Evolutionary conservation across 2,888 invertebrate genomes (phyloP).

Genomic region (Agapostemon virescens): DNA sequence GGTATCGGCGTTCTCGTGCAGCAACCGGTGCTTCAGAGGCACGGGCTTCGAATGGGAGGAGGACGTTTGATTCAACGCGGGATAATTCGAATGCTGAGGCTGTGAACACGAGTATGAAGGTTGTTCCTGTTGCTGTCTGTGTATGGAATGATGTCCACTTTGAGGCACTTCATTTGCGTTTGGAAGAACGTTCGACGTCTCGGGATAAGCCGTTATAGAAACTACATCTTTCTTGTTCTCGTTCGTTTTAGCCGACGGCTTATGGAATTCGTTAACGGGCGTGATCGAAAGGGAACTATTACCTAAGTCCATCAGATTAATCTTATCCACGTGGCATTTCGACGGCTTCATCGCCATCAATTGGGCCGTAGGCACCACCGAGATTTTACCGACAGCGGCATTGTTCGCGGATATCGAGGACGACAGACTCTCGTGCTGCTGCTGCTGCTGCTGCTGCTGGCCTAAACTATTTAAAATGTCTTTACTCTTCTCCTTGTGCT

Average conservation of each 20-base stretch:
- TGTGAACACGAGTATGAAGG: slow-evolving; percentile 56
- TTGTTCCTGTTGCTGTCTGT: slow-evolving; percentile 54
- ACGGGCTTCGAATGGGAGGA: slow-evolving; percentile 58
- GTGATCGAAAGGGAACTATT: slow-evolving; percentile 77
- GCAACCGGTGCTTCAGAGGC: slow-evolving; percentile 71
- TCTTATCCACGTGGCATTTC: slow-evolving; percentile 71
- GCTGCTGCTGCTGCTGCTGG: no score
- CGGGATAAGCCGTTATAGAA: slow-evolving; percentile 76
- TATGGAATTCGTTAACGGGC: slow-evolving; percentile 76
- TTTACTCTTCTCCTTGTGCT: slow-evolving; percentile 70
- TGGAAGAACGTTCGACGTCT: slow-evolving; percentile 61
- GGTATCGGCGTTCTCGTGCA: slow-evolving; percentile 70
- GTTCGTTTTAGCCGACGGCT: slow-evolving; percentile 63
- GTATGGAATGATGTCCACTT: slow-evolving; percentile 60
- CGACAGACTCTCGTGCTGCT: slow-evolving; percentile 58
- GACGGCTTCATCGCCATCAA: slow-evolving; percentile 73
- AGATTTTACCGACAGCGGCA: slow-evolving; percentile 71
- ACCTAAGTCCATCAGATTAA: slow-evolving; percentile 76
- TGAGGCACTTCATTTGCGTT: slow-evolving; percentile 63
- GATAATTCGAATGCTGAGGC: slow-evolving; percentile 53
- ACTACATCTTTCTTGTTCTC: slow-evolving; percentile 76
- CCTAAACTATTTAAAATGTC: slow-evolving; percentile 48
- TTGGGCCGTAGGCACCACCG: slow-evolving; percentile 74
- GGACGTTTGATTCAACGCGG: slow-evolving; percentile 55
- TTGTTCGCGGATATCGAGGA: slow-evolving; percentile 50